Evolutionary conservation across 1,140 invertebrate species (phyloP), one percentile per base, ranked within the genome.

Genomic region (Pissodes strobi): DNA sequence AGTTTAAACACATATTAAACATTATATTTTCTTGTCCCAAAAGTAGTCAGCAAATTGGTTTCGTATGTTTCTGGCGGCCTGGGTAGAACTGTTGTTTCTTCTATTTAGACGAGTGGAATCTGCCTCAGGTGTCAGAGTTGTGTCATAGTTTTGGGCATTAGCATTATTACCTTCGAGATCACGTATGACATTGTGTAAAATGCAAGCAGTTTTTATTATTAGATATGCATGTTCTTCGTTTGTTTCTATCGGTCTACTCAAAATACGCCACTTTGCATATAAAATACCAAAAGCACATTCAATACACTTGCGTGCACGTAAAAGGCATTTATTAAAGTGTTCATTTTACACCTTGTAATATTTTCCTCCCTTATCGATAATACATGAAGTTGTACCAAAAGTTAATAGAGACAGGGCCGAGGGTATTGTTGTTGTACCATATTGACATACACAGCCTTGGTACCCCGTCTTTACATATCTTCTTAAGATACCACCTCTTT

Each of bases 401-500:
- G 10, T 68, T 72, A 37, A 66, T 72, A 17, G 72, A 69, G 58
- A 70, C 65, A 5, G 39, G 62, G 9, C 58, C n/a, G n/a, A n/a
- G n/a, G n/a, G n/a, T n/a, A n/a, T n/a, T n/a, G n/a, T n/a, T n/a
- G n/a, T n/a, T n/a, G n/a, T n/a, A n/a, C n/a, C n/a, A n/a, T n/a
- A n/a, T n/a, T n/a, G n/a, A n/a, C n/a, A n/a, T n/a, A n/a, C n/a
- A n/a, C n/a, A n/a, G n/a, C n/a, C n/a, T n/a, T n/a, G n/a, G n/a
- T n/a, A n/a, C n/a, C n/a, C n/a, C n/a, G n/a, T n/a, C n/a, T n/a
- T n/a, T n/a, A n/a, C n/a, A n/a, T n/a, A n/a, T n/a, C n/a, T n/a
- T n/a, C n/a, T n/a, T n/a, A n/a, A n/a, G n/a, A n/a, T n/a, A n/a
- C n/a, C n/a, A n/a, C n/a, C n/a, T n/a, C n/a, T n/a, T n/a, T n/a